phyloP scores from a whole-genome alignment of 2,888 invertebrate species.

The Hymenopus coronatus region DNA sequence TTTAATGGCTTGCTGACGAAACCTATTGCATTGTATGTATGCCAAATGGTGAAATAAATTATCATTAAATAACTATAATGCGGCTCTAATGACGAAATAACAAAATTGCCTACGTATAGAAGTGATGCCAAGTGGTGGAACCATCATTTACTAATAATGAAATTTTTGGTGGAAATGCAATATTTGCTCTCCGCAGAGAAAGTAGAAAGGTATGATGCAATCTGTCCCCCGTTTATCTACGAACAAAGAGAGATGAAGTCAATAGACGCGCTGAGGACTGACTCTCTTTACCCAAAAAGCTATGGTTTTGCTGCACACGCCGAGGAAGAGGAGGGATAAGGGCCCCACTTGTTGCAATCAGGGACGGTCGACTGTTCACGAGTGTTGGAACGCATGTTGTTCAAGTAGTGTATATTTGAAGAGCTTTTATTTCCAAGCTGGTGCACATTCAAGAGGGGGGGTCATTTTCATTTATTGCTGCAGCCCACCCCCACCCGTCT shows the following conservation, averaged over 20 bases:
- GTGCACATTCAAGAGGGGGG: background rate
- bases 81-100: too few relatives aligned
- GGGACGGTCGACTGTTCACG: background rate
- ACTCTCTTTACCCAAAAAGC: background rate
- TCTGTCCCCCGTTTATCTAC: background rate
- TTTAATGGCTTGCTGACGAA: too few relatives aligned
- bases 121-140: too few relatives aligned
- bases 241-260: background rate
- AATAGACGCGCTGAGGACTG: background rate
- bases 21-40: too few relatives aligned
- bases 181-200: too few relatives aligned
- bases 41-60: too few relatives aligned
- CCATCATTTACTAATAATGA: too few relatives aligned
- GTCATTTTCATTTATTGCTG: background rate
- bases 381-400: slow-evolving; percentile 11
- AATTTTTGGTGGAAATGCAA: too few relatives aligned
- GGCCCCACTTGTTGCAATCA: slow-evolving; percentile 4
- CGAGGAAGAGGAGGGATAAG: background rate
- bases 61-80: too few relatives aligned
- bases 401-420: slow-evolving; percentile 1
- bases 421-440: background rate
- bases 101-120: too few relatives aligned
- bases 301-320: background rate
- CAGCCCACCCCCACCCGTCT: background rate
- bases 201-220: background rate